Conservation (phyloP, 2,797 vertebrate genomes). For the Pygocentrus nattereri region DNA sequence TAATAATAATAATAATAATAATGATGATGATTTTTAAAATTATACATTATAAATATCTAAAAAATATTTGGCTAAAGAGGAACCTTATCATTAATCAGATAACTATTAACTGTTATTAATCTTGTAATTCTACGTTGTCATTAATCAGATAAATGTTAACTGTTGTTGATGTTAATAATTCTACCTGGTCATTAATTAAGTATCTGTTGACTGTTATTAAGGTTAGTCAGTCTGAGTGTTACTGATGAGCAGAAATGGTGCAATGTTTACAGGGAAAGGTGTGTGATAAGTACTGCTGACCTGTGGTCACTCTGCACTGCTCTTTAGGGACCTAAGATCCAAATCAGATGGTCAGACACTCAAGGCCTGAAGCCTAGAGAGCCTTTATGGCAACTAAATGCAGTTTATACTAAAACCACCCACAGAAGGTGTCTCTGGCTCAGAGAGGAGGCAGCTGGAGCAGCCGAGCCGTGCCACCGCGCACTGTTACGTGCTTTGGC, state of each 20-base stretch:
- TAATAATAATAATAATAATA: background rate
- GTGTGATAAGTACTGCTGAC: constrained; percentile 76
- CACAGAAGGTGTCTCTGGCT: constrained; percentile 67
- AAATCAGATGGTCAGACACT: constrained; percentile 83
- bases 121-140: background rate
- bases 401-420: constrained; percentile 78
- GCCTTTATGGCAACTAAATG: constrained; percentile 77
- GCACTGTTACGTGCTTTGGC: constrained; percentile 80
- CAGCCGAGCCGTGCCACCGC: constrained; percentile 77
- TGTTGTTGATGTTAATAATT: background rate
- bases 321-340: constrained; percentile 78
- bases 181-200: background rate
- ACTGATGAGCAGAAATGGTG: constrained; percentile 40
- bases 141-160: background rate
- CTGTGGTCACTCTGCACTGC: constrained; percentile 80
- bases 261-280: constrained; percentile 66
- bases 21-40: background rate
- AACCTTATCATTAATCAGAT: background rate
- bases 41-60: background rate
- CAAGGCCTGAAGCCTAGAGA: constrained; percentile 73
- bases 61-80: background rate
- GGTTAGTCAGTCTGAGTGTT: background rate
- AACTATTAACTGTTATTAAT: background rate
- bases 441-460: constrained; percentile 68
- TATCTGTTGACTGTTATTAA: background rate